phyloP scores from a whole-genome alignment of 2,113 vertebrate species.

The Mellivora capensis region DNA sequence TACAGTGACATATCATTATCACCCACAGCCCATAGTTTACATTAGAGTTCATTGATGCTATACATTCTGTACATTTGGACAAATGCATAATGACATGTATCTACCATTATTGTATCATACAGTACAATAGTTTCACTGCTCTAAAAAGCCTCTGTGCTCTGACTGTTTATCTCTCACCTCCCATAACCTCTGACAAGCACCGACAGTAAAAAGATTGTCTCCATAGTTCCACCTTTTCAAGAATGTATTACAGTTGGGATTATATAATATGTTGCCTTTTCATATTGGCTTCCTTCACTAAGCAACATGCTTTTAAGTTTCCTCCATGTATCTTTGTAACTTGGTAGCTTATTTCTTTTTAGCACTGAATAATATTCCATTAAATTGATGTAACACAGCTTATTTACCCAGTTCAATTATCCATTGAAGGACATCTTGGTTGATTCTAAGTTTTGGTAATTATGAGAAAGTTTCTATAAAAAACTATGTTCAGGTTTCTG shows the following conservation, averaged over 20 bases:
- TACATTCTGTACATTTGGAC: background rate
- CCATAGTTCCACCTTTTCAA: constrained; percentile 1
- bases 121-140: background rate
- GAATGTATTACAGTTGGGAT: background rate
- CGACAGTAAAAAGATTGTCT: background rate
- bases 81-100: background rate
- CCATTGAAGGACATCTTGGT: background rate
- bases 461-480: background rate
- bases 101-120: background rate
- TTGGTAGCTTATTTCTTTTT: background rate
- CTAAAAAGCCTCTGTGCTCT: background rate
- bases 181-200: background rate
- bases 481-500: background rate
- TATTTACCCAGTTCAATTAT: background rate
- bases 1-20: background rate
- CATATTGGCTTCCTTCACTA: background rate
- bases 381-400: background rate
- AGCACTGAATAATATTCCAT: background rate
- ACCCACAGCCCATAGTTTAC: background rate
- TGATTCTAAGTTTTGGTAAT: background rate
- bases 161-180: background rate
- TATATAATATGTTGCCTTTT: background rate
- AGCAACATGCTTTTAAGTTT: background rate
- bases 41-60: background rate
- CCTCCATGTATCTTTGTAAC: background rate